phyloP scores from a whole-genome alignment of 2,113 vertebrate species.

The Bagarius yarrelli region DNA sequence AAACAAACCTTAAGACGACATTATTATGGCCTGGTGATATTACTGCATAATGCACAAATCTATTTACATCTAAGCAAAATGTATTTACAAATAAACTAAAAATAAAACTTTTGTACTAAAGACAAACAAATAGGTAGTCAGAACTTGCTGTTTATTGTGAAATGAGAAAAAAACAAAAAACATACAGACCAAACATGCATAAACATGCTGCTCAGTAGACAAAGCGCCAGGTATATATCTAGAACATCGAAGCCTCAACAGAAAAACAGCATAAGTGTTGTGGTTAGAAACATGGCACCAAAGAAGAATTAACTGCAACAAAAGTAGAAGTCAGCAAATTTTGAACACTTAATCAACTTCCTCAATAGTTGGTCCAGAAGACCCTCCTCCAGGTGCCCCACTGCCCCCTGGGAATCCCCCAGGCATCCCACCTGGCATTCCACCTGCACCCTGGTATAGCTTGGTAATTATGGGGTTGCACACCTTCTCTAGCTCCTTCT shows the following conservation, averaged over 20 bases:
- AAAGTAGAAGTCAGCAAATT: neutral
- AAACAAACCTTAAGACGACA: neutral
- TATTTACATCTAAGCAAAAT: neutral
- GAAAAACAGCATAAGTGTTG: neutral
- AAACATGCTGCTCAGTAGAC: conserved; percentile 41
- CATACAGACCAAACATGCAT: conserved; percentile 13
- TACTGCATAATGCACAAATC: neutral
- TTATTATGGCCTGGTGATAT: neutral
- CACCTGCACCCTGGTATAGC: conserved; percentile 69
- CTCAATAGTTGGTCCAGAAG: conserved; percentile 73
- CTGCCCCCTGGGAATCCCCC: conserved; percentile 67
- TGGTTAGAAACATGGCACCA: conserved; percentile 30
- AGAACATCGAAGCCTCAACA: neutral
- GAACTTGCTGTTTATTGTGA: conserved; percentile 14
- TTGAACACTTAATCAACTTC: conserved; percentile 67
- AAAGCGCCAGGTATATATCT: conserved; percentile 7
- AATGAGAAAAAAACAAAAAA: neutral
- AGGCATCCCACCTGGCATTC: conserved; percentile 68
- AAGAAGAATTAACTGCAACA: neutral
- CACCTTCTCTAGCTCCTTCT: conserved; percentile 85
- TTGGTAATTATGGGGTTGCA: conserved; percentile 75
- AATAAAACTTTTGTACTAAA: neutral
- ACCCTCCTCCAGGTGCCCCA: conserved; percentile 57
- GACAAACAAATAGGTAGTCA: neutral
- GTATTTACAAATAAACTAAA: neutral